These are phyloP conservation scores for Stichopus horrens DNA, from an alignment of 53 echinoderm and acorn worm genomes.

Conservation along the genomic window DNA sequence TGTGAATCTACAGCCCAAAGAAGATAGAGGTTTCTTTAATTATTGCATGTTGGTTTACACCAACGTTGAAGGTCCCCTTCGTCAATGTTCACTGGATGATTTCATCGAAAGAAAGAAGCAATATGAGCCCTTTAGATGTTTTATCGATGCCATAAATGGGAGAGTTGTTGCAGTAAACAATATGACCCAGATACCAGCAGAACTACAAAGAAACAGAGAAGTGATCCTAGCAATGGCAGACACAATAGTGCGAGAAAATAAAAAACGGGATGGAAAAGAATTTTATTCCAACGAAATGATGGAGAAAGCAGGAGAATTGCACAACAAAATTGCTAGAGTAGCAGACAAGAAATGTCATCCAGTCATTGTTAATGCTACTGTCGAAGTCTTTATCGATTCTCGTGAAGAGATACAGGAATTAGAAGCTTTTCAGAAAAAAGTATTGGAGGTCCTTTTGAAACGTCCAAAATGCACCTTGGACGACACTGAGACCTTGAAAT, in stretches of 20 bases:
- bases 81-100: background rate
- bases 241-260: background rate
- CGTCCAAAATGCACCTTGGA: too few species aligned
- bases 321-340: background rate
- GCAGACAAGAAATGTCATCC: background rate
- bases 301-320: background rate
- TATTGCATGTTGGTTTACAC: background rate
- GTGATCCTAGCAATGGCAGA: background rate
- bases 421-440: too few species aligned
- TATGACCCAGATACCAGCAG: background rate
- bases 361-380: background rate
- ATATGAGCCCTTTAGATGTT: background rate
- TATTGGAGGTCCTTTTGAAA: too few species aligned
- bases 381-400: background rate
- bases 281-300: background rate
- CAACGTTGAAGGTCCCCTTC: background rate
- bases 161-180: constrained; percentile 4
- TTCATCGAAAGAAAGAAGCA: background rate
- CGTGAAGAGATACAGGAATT: too few species aligned
- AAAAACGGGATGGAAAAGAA: background rate
- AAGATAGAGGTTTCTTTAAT: too few species aligned
- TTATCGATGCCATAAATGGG: background rate
- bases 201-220: background rate
- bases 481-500: too few species aligned
- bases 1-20: too few species aligned